Base-by-base conservation (phyloP, 2,888 invertebrate species). In the Eucera pruinosa region DNA sequence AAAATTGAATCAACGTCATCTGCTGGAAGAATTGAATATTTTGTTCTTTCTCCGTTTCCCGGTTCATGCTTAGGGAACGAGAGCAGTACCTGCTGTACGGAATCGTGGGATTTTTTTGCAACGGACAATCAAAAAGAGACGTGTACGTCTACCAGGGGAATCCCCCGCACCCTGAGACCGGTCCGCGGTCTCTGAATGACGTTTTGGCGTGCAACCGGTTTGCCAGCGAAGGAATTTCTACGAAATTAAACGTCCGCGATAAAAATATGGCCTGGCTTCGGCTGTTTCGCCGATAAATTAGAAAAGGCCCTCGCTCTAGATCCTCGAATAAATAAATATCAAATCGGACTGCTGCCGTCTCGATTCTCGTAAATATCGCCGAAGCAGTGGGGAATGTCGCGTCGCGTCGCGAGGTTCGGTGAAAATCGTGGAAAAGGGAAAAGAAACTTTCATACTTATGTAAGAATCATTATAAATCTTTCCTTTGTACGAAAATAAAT, bases 121-220 rank as follows among this genome's bases (percentile, higher is more conserved):
- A 30, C 27, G 33, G 55, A 60, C 67, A 43, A 60, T 71, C 64
- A 41, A 54, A 78, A 70, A 48, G 58, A 67, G 66, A 75, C 60
- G 48, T 6, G 15, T 20, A 43, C 30, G 65, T 47, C 45, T 20
- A 20, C 15, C 0, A 4, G 41, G 68, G 64, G 72, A 65, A 68
- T 48, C 25, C 52, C 39, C 43, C 58, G 4, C 50, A n/a, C 18
- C 15, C 15, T 2, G 23, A 7, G 23, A 15, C 30, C 36, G 41
- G 39, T n/a, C 33, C 41, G 27, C 45, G 39, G 45, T 41, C 55
- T 48, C 58, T 70, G 72, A 81, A 69, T 83, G 84, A 83, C 74
- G 84, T 82, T 77, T 84, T 70, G 73, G 66, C 60, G 70, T 54
- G 61, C 66, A 73, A 84, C 84, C 84, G 84, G 84, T 84, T 84